phyloP scores from a whole-genome alignment of 2,113 vertebrate genomes.

The Abramis brama region DNA sequence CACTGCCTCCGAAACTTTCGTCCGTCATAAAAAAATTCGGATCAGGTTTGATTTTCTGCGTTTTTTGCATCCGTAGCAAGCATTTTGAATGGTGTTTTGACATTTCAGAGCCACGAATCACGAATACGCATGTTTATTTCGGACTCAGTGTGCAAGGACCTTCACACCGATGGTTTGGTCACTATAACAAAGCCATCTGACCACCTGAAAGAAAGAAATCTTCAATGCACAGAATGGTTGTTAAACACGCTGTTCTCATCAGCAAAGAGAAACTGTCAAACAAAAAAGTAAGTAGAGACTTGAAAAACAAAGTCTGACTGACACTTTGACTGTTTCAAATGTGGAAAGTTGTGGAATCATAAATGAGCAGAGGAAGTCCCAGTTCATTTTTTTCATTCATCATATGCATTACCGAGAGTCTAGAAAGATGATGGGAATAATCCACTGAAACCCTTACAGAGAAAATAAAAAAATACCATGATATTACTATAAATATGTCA shows the following conservation, averaged over 20 bases:
- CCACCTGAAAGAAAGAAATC: background rate
- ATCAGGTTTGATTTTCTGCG: too few relatives aligned
- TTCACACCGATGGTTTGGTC: background rate
- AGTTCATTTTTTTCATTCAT: background rate
- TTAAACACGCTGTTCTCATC: conserved; percentile 1
- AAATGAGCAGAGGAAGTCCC: background rate
- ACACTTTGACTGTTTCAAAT: background rate
- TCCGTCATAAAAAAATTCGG: too few relatives aligned
- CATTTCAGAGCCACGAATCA: too few relatives aligned
- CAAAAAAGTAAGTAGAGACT: background rate
- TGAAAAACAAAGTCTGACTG: background rate
- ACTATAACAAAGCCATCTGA: background rate
- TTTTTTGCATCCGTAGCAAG: too few relatives aligned
- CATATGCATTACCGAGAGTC: background rate
- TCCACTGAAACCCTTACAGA: background rate
- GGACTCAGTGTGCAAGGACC: too few relatives aligned
- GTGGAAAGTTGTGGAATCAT: background rate
- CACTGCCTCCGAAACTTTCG: too few relatives aligned
- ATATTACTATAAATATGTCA: background rate
- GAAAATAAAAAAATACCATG: background rate
- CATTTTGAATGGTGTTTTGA: too few relatives aligned
- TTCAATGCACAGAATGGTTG: background rate
- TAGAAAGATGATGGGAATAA: background rate
- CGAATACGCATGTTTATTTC: too few relatives aligned
- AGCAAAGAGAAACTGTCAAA: background rate